phyloP scores from a whole-genome alignment of 2,797 vertebrate genomes.

The Parauchenoglanis ngamensis region DNA sequence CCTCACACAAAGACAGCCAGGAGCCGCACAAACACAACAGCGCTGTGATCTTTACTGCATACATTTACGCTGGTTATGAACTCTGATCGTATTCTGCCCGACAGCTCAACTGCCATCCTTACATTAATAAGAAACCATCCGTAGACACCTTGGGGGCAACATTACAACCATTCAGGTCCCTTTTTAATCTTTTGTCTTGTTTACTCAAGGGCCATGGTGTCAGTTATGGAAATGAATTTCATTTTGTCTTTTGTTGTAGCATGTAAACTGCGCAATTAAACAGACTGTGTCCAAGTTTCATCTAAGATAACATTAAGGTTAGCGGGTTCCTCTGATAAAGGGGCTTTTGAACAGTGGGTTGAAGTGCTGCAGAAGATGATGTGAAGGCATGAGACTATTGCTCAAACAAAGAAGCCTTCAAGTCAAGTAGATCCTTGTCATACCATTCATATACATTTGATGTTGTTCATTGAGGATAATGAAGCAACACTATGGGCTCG shows the following conservation, averaged over 20 bases:
- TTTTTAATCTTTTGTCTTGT: not conserved
- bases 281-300: conserved; percentile 7
- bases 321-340: conserved; percentile 34
- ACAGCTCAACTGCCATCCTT: not conserved
- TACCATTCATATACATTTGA: not conserved
- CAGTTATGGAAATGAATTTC: not conserved
- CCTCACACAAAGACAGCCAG: conserved; percentile 13
- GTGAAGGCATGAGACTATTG: conserved; percentile 9
- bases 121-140: not conserved
- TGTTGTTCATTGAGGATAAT: not conserved
- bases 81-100: not conserved
- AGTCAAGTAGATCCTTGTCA: not conserved
- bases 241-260: not conserved
- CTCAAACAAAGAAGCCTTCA: not conserved
- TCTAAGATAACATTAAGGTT: conserved; percentile 13
- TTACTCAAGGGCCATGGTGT: not conserved
- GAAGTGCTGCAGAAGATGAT: not conserved
- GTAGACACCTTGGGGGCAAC: not conserved
- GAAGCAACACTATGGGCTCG: not conserved
- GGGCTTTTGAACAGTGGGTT: not conserved
- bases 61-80: conserved; percentile 18
- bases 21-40: conserved; percentile 9
- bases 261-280: conserved; percentile 21
- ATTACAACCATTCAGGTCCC: not conserved
- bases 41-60: conserved; percentile 19